Conservation (phyloP, 2,888 invertebrate genomes). For the Diarsia dahlii region DNA sequence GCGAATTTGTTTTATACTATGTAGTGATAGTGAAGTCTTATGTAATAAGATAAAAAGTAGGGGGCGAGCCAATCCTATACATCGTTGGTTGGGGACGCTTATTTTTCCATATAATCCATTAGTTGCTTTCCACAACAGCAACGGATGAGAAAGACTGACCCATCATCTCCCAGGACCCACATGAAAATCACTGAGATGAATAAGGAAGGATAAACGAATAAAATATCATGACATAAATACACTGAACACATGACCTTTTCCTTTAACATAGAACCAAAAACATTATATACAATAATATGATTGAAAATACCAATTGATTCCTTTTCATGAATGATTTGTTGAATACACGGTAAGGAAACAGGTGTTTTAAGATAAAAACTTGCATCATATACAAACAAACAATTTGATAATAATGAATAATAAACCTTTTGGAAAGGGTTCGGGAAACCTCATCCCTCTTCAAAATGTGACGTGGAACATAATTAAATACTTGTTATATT, state of each 20-base stretch:
- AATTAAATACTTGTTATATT: conserved; percentile 45
- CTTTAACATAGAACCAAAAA: not conserved
- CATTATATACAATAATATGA: not conserved
- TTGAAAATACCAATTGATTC: not conserved
- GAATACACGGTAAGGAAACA: conserved; percentile 21
- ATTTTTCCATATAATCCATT: not conserved
- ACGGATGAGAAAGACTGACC: not conserved
- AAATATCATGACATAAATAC: conserved; percentile 27
- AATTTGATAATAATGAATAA: conserved; percentile 42
- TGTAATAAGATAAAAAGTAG: too few relatives aligned
- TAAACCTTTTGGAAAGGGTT: conserved; percentile 42
- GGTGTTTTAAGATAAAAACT: conserved; percentile 9
- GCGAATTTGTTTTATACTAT: too few relatives aligned
- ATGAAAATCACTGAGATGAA: not conserved
- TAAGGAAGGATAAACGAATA: conserved; percentile 29
- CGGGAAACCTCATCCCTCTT: conserved; percentile 43
- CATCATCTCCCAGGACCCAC: not conserved
- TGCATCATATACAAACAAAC: conserved; percentile 6
- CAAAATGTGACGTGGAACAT: conserved; percentile 44
- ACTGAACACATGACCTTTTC: conserved; percentile 12
- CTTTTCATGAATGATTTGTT: conserved; percentile 38
- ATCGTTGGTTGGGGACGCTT: too few relatives aligned
- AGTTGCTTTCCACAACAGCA: not conserved
- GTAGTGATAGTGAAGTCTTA: too few relatives aligned
- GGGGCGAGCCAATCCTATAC: too few relatives aligned